These are phyloP conservation scores for Squalus acanthias DNA, from an alignment of 2,797 vertebrate species.

Conservation along the genomic window DNA sequence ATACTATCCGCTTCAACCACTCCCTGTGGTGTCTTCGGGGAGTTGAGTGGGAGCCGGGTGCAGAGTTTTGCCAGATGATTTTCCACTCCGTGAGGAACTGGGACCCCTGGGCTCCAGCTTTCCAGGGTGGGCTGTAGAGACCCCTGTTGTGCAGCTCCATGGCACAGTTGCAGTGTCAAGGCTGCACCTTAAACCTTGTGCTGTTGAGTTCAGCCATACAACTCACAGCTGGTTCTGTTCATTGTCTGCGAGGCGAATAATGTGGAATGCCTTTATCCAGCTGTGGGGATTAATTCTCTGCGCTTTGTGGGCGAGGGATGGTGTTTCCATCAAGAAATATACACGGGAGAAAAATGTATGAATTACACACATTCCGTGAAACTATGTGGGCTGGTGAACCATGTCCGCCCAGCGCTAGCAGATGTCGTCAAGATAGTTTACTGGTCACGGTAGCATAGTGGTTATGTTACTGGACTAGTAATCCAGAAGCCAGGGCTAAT, in stretches of 20 bases:
- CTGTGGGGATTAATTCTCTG: not conserved
- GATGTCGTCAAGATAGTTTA: too few relatives aligned
- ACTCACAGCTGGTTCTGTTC: not conserved
- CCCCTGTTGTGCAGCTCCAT: not conserved
- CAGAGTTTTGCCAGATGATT: not conserved
- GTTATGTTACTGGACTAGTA: not conserved
- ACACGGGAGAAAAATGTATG: not conserved
- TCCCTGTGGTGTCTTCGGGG: not conserved
- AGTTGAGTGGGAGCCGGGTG: not conserved
- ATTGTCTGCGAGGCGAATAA: not conserved
- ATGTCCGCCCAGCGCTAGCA: not conserved
- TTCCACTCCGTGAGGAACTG: not conserved
- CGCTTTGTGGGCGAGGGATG: not conserved
- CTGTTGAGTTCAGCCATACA: not conserved
- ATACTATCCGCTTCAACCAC: too few relatives aligned
- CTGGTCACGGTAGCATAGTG: not conserved
- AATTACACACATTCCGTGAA: not conserved
- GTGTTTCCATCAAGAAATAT: not conserved
- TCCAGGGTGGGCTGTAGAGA: too few relatives aligned
- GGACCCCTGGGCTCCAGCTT: not conserved
- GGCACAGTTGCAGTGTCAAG: not conserved
- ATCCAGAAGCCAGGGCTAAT: too few relatives aligned
- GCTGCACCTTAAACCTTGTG: not conserved
- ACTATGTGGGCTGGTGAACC: not conserved
- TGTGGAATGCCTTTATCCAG: not conserved